Percentiles rank a stretch among this genome's conserved stretches.
phyloP scores from a whole-genome alignment of 2,797 vertebrate genomes.

The Malurus splendens region DNA sequence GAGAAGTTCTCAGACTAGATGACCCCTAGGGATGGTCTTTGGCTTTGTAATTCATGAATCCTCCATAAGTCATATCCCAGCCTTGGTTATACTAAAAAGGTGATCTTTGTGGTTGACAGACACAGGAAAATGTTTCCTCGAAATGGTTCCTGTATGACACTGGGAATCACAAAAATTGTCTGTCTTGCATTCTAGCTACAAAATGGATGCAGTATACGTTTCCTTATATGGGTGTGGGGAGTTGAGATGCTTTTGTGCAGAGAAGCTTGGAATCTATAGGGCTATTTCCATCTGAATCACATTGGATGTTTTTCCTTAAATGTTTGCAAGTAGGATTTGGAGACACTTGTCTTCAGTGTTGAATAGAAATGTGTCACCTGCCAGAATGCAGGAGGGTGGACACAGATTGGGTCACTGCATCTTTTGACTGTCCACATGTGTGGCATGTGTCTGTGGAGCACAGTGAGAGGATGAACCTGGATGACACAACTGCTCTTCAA shows the following conservation, averaged over 20 bases:
- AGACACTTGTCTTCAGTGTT: background rate
- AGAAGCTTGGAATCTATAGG: background rate
- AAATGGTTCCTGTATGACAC: background rate
- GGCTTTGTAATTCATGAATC: background rate
- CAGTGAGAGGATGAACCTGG: background rate
- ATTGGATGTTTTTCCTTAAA: background rate
- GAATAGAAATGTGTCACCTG: background rate
- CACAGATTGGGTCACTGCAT: background rate
- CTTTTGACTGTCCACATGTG: background rate
- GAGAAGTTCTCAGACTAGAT: background rate
- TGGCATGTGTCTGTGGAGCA: background rate
- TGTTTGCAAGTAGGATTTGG: background rate
- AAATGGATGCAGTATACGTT: background rate
- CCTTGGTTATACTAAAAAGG: background rate
- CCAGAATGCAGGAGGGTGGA: background rate
- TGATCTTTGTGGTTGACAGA: background rate
- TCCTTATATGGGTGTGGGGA: background rate
- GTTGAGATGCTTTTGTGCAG: background rate
- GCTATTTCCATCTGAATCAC: background rate
- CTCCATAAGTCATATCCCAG: background rate
- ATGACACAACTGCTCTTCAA: background rate
- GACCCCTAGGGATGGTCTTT: background rate
- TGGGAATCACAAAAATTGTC: background rate
- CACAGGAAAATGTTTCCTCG: background rate
- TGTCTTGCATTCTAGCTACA: background rate